Evolutionary conservation across 2,888 invertebrate species (phyloP).

Genomic region (Odontocolon sp.): DNA sequence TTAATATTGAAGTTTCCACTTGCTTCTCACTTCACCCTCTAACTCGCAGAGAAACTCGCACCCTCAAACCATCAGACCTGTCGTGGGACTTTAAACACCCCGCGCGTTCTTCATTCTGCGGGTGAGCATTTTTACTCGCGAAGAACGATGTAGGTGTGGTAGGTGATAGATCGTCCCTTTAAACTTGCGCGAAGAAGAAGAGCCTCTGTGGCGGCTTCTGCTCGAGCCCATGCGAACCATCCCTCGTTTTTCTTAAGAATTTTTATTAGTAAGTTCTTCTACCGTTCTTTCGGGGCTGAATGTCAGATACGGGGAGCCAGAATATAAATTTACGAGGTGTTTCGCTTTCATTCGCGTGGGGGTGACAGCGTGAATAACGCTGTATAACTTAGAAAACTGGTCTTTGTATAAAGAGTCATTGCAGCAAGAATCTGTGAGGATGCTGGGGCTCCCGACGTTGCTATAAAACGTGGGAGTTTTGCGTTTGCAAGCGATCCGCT

Average conservation of each 20-base stretch:
- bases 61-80: conserved; percentile 62
- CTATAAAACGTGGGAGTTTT: conserved; percentile 40
- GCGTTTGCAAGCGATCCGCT: not conserved
- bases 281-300: not conserved
- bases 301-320: not conserved
- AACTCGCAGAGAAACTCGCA: conserved; percentile 26
- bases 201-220: not conserved
- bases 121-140: not conserved
- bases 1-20: not conserved
- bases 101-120: conserved; percentile 11
- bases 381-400: conserved; percentile 9
- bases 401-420: conserved; percentile 8
- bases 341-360: conserved; percentile 32
- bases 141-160: conserved; percentile 22
- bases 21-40: conserved; percentile 35
- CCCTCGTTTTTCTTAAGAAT: conserved; percentile 3
- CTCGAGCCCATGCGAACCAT: not conserved
- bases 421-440: not conserved
- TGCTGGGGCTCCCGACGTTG: not conserved
- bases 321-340: conserved; percentile 35
- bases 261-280: conserved; percentile 6
- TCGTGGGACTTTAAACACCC: conserved; percentile 53
- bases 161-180: conserved; percentile 64
- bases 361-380: conserved; percentile 36
- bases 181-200: conserved; percentile 35